These are phyloP conservation scores for Clupea harengus DNA, from an alignment of 2,113 vertebrate species.

Conservation along the genomic window DNA sequence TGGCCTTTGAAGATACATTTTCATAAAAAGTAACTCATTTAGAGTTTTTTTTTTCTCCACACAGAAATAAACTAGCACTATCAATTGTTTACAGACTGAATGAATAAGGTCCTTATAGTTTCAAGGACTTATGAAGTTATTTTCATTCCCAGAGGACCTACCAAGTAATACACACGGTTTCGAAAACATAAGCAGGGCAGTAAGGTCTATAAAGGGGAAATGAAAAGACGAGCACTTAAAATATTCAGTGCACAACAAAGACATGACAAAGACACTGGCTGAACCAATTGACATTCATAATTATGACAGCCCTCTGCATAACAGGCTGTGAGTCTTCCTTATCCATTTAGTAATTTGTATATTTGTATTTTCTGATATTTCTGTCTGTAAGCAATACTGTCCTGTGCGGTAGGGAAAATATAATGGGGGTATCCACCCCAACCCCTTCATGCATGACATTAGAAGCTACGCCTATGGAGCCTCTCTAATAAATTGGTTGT, in stretches of 20 bases:
- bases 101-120: not conserved
- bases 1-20: not conserved
- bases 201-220: not conserved
- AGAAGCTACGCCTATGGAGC: too few relatives aligned
- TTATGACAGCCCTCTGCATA: not conserved
- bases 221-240: not conserved
- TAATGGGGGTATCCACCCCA: too few relatives aligned
- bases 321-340: not conserved
- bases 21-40: not conserved
- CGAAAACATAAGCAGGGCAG: not conserved
- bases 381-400: not conserved
- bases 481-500: too few relatives aligned
- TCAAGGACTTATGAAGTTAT: not conserved
- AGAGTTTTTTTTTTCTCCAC: not conserved
- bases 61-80: not conserved
- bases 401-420: not conserved
- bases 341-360: not conserved
- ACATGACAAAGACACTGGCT: not conserved
- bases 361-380: not conserved
- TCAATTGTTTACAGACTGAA: not conserved
- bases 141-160: not conserved
- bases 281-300: not conserved
- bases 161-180: not conserved
- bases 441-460: too few relatives aligned
- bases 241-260: not conserved